phyloP scores from a whole-genome alignment of 2,888 invertebrate genomes.

The Barypeithes pellucidus region DNA sequence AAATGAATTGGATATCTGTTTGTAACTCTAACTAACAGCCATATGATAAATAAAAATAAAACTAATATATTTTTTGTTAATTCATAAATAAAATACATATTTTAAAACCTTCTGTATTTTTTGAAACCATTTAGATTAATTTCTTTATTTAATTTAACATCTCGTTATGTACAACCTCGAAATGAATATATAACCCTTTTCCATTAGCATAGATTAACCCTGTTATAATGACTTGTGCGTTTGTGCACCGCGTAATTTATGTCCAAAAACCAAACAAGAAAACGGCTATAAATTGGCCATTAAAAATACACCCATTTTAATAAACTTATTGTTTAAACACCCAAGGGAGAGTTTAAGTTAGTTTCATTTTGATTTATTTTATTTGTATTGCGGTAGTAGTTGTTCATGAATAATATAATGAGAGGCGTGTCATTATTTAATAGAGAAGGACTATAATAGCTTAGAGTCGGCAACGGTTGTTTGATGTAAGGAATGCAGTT shows the following conservation, averaged over 20 bases:
- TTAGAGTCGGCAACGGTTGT: slow-evolving; percentile 11
- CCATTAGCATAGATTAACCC: background rate
- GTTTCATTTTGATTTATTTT: slow-evolving; percentile 36
- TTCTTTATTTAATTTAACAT: too few species aligned
- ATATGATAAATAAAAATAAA: too few species aligned
- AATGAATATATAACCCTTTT: slow-evolving; percentile 14
- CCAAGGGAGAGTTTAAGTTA: slow-evolving; percentile 55
- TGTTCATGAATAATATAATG: slow-evolving; percentile 29
- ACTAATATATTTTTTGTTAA: too few species aligned
- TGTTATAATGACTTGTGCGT: slow-evolving; percentile 28
- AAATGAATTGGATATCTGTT: too few species aligned
- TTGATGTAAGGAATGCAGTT: slow-evolving; percentile 6
- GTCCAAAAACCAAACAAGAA: slow-evolving; percentile 58
- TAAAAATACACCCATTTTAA: slow-evolving; percentile 54
- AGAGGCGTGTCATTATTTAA: slow-evolving; percentile 30
- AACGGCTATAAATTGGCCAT: slow-evolving; percentile 54
- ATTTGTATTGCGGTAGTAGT: slow-evolving; percentile 37
- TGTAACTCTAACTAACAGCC: too few species aligned
- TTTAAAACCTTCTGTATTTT: too few species aligned
- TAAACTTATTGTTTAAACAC: slow-evolving; percentile 60
- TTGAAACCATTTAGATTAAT: too few species aligned
- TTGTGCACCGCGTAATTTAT: slow-evolving; percentile 56
- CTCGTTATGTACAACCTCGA: background rate
- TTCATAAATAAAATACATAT: too few species aligned
- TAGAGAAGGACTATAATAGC: slow-evolving; percentile 23